Conservation (phyloP, 2,797 vertebrate genomes). For the Petrocephalus sullivani region DNA sequence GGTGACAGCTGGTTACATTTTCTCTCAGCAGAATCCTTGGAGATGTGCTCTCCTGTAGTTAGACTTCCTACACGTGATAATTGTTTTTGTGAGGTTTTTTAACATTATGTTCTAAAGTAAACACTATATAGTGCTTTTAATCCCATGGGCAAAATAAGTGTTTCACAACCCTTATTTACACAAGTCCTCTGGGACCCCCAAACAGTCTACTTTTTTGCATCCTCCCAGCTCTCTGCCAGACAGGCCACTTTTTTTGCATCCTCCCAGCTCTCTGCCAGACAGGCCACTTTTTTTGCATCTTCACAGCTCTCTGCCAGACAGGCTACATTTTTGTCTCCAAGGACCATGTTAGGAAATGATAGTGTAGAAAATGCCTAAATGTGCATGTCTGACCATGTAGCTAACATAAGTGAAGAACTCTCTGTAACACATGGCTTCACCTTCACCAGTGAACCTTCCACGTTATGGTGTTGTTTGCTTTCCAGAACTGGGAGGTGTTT, state of each 20-base stretch:
- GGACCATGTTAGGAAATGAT: background rate
- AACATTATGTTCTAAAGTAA: no score
- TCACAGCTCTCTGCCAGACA: background rate
- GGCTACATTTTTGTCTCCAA: background rate
- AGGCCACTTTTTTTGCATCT: background rate
- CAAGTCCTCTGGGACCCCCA: no score
- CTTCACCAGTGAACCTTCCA: background rate
- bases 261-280: background rate
- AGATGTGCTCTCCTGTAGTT: background rate
- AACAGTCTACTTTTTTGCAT: background rate
- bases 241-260: background rate
- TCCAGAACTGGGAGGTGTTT: slow-evolving; percentile 92
- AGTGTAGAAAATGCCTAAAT: background rate
- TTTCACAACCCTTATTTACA: no score
- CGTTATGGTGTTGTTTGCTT: background rate
- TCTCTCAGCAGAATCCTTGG: background rate
- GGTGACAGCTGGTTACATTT: background rate
- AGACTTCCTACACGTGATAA: background rate
- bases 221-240: background rate
- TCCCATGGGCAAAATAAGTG: no score
- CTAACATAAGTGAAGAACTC: background rate
- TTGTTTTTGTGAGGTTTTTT: background rate
- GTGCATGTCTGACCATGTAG: background rate
- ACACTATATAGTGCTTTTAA: no score
- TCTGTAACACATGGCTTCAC: background rate